Conservation (phyloP, 2,888 invertebrate genomes). For the Amiota minor region DNA sequence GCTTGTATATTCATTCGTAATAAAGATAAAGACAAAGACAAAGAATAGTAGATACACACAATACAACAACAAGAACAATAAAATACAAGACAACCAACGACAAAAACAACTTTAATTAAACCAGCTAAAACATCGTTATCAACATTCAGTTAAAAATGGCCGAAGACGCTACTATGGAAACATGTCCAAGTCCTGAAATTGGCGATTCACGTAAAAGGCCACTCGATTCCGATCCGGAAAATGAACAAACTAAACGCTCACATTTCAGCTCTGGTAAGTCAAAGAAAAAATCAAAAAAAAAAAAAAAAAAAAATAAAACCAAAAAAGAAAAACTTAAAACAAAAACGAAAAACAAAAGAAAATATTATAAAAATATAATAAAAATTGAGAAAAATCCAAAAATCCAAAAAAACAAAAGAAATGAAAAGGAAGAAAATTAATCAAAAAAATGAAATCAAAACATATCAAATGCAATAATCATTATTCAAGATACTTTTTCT, state of each 20-base stretch:
- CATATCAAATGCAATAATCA: background rate
- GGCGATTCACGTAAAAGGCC: slow-evolving; percentile 91
- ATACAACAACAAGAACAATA: slow-evolving; percentile 1
- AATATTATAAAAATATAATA: slow-evolving; percentile 40
- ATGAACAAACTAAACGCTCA: slow-evolving; percentile 90
- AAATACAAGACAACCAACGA: slow-evolving; percentile 31
- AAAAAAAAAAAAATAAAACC: slow-evolving; percentile 28
- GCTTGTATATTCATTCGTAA: slow-evolving; percentile 9
- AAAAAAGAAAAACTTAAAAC: slow-evolving; percentile 31
- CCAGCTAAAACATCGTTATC: slow-evolving; percentile 34
- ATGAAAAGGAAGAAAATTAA: slow-evolving; percentile 12
- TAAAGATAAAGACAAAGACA: background rate
- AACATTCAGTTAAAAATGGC: slow-evolving; percentile 79
- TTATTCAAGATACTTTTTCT: slow-evolving; percentile 1
- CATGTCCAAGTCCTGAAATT: slow-evolving; percentile 94
- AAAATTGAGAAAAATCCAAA: slow-evolving; percentile 12
- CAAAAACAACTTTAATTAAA: slow-evolving; percentile 42
- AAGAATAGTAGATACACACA: background rate
- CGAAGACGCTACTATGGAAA: slow-evolving; percentile 94
- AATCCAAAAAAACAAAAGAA: slow-evolving; percentile 3
- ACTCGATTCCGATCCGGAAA: slow-evolving; percentile 87
- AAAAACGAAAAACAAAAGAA: slow-evolving; percentile 34
- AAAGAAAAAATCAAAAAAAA: slow-evolving; percentile 41
- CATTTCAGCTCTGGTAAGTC: slow-evolving; percentile 91
- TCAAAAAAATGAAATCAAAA: slow-evolving; percentile 10